Evolutionary conservation across 2,888 invertebrate species (phyloP), one percentile per base, ranked within the genome.

Genomic region (Poecilus cupreus): DNA sequence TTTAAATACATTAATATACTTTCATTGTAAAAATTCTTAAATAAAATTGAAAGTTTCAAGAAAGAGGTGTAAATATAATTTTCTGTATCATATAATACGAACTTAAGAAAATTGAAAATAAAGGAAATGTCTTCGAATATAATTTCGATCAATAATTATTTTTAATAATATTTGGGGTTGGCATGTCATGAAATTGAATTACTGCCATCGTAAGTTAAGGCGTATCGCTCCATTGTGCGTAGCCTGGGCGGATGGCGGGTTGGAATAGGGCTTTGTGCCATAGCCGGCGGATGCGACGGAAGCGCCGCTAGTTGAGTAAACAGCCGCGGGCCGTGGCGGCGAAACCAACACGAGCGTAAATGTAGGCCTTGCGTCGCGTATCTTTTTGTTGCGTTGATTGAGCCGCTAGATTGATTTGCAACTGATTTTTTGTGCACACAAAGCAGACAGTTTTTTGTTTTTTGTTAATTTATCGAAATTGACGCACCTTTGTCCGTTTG

Each of bases 321-420:
- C 72, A 80, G 72, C 43, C 72, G n/a, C 22, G 78, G 13, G 32
- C 16, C 51, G 51, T 39, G 43, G 24, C 78, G 46, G 37, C 10
- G 32, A 3, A 1, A 8, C 32, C 4, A 32, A 8, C 32, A 8
- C 4, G 32, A 13, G 46, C 64, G 68, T 22, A 22, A 54, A 57
- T 76, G n/a, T 57, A 57, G 57, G 32, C 32, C 26, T 37, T 32
- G 20, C 37, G 57, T 54, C 49, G 70, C 70, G 49, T 80, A 80
- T 80, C 49, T 80, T 80, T 78, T 80, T 80, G 43, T 80, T 24
- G 24, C 22, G 72, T 39, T 57, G 39, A 80, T 80, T 72, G 80
- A 51, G 80, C 80, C n/a, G 80, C 79, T 37, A 24, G 72, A 72
- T 80, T 80, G 80, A 80, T 80, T 72, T 72, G 80, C 57, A 80